Conservation (phyloP, 2,888 invertebrate genomes). For the Bombylius discolor region DNA sequence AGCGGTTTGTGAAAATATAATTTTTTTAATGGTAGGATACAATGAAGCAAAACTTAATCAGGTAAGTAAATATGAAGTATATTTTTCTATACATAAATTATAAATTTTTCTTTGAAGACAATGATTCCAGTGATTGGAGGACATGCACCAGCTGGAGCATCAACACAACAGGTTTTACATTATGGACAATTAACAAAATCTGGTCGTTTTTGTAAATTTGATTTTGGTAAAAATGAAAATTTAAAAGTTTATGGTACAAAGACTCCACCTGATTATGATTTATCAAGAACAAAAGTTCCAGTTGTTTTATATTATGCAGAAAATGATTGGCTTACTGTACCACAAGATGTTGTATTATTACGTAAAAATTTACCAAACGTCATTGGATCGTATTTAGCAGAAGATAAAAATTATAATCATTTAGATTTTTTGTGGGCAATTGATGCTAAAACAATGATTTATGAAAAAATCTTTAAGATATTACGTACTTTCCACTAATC, state of each 20-base stretch:
- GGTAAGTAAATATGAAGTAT: no score
- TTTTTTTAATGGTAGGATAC: slow-evolving; percentile 53
- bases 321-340: slow-evolving; percentile 50
- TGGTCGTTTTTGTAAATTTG: slow-evolving; percentile 43
- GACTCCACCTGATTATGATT: slow-evolving; percentile 46
- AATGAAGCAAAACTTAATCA: slow-evolving; percentile 22
- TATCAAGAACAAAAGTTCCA: slow-evolving; percentile 44
- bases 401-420: slow-evolving; percentile 48
- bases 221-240: slow-evolving; percentile 43
- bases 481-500: no score
- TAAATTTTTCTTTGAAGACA: slow-evolving; percentile 37
- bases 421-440: slow-evolving; percentile 58
- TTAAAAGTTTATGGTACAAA: slow-evolving; percentile 40
- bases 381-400: slow-evolving; percentile 40
- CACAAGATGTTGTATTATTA: slow-evolving; percentile 39
- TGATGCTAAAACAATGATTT: slow-evolving; percentile 45
- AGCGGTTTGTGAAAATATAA: slow-evolving; percentile 49
- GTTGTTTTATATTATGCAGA: slow-evolving; percentile 51
- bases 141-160: slow-evolving; percentile 56
- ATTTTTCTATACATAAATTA: no score
- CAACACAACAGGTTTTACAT: slow-evolving; percentile 57
- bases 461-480: slow-evolving; percentile 42
- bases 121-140: slow-evolving; percentile 55
- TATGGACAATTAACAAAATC: slow-evolving; percentile 51
- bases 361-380: slow-evolving; percentile 25